Evolutionary conservation across 2,797 vertebrate genomes (phyloP).

Genomic region (Sebastes minor): DNA sequence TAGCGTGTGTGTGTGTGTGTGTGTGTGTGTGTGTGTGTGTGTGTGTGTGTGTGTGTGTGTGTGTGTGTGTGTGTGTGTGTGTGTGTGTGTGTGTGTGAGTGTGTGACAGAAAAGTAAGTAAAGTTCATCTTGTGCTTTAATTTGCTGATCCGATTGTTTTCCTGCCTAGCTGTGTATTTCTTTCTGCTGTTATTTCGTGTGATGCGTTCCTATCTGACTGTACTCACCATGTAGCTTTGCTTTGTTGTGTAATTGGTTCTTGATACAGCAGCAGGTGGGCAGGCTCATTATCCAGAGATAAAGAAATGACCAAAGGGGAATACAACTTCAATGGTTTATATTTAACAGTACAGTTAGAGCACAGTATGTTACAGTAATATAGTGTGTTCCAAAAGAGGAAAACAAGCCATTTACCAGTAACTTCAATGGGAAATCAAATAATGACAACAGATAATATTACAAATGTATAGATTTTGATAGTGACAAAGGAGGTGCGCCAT

Average conservation of each 20-base stretch:
- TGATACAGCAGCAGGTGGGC: constrained; percentile 55
- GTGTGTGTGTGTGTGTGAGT: no score
- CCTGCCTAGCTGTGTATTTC: constrained; percentile 12
- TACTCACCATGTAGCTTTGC: constrained; percentile 47
- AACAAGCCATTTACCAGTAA: no score
- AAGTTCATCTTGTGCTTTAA: constrained; percentile 50
- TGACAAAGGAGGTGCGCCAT: no score
- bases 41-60: no score
- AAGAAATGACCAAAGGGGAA: no score
- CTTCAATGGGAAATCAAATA: no score
- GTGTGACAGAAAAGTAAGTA: background rate
- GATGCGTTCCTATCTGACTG: constrained; percentile 18
- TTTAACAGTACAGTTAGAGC: background rate
- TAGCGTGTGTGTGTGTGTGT: background rate
- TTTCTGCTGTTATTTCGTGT: constrained; percentile 38
- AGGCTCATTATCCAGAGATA: background rate
- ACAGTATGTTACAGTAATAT: no score
- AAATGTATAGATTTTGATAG: no score
- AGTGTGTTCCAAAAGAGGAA: no score
- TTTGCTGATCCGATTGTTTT: constrained; percentile 45
- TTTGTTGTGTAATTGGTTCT: constrained; percentile 29
- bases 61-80: no score
- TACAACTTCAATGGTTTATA: no score
- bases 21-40: background rate
- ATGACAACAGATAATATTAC: no score